These are phyloP conservation scores for Nebria ingens DNA, from an alignment of 1,140 invertebrate genomes.

Conservation along the genomic window DNA sequence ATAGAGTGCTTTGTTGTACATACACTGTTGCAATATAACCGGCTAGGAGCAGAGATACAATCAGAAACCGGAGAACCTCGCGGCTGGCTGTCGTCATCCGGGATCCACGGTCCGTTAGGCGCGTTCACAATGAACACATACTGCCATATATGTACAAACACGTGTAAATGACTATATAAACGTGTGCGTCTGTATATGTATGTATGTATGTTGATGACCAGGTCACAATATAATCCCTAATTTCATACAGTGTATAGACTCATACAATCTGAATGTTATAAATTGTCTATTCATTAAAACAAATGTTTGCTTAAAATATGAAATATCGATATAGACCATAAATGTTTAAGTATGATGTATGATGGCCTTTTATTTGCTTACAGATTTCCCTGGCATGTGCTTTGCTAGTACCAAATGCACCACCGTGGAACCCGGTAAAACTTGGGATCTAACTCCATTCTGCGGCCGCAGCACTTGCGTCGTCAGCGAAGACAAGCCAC, in stretches of 20 bases:
- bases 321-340: too few relatives aligned
- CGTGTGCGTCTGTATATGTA: not conserved
- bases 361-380: constrained; percentile 24
- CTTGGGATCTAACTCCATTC: constrained; percentile 77
- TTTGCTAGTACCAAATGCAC: constrained; percentile 82
- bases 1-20: too few relatives aligned
- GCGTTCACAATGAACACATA: constrained; percentile 7
- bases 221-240: not conserved
- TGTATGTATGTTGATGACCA: not conserved
- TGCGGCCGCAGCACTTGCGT: constrained; percentile 79
- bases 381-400: constrained; percentile 82
- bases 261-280: too few relatives aligned
- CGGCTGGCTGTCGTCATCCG: too few relatives aligned
- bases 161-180: not conserved
- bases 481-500: constrained; percentile 56
- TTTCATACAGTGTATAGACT: too few relatives aligned
- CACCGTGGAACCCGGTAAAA: constrained; percentile 69
- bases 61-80: too few relatives aligned
- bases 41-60: too few relatives aligned
- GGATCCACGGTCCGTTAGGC: not conserved
- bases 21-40: too few relatives aligned
- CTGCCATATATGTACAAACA: not conserved
- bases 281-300: too few relatives aligned
- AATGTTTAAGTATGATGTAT: too few relatives aligned
- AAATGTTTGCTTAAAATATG: too few relatives aligned